Evolutionary conservation across 2,113 vertebrate genomes (phyloP).

Genomic region (Hyperoodon ampullatus): DNA sequence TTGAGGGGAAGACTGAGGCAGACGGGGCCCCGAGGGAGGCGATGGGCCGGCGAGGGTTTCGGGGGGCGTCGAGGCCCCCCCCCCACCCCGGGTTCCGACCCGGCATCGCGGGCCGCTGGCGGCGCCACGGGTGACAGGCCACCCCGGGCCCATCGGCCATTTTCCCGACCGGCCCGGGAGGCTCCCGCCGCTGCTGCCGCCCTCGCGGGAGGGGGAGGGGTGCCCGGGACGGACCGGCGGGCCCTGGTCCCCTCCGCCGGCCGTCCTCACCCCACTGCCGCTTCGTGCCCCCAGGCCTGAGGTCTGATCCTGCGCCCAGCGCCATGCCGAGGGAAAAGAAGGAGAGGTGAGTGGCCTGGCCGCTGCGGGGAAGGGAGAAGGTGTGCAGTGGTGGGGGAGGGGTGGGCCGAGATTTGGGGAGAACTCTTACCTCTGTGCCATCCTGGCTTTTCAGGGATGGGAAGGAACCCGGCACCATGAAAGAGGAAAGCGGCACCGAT

Average conservation of each 20-base stretch:
- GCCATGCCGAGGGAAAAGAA: constrained; percentile 75
- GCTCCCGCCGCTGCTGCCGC: constrained; percentile 62
- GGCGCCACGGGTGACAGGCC: constrained; percentile 76
- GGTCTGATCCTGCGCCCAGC: not conserved
- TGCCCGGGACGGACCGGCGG: not conserved
- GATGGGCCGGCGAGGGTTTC: not conserved
- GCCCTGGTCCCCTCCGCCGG: not conserved
- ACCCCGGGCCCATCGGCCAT: constrained; percentile 76
- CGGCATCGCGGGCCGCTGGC: constrained; percentile 47
- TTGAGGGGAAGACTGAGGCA: constrained; percentile 56
- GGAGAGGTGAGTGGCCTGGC: constrained; percentile 73
- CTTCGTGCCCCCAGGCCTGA: constrained; percentile 44
- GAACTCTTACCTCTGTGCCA: not conserved
- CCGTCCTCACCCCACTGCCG: constrained; percentile 14
- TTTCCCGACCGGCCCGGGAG: constrained; percentile 67
- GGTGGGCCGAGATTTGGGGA: not conserved
- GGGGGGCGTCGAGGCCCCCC: not conserved
- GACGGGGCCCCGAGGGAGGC: not conserved
- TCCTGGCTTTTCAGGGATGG: constrained; percentile 66
- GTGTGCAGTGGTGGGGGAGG: constrained; percentile 62
- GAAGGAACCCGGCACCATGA: constrained; percentile 78
- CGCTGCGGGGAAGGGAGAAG: not conserved
- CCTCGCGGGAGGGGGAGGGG: constrained; percentile 63
- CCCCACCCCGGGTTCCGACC: not conserved
- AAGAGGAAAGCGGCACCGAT: constrained; percentile 77